A percentile compares a stretch with the other conserved stretches of the same genome.
Conservation (phyloP, 2,797 vertebrate species). For the Chaetophractus vellerosus region DNA sequence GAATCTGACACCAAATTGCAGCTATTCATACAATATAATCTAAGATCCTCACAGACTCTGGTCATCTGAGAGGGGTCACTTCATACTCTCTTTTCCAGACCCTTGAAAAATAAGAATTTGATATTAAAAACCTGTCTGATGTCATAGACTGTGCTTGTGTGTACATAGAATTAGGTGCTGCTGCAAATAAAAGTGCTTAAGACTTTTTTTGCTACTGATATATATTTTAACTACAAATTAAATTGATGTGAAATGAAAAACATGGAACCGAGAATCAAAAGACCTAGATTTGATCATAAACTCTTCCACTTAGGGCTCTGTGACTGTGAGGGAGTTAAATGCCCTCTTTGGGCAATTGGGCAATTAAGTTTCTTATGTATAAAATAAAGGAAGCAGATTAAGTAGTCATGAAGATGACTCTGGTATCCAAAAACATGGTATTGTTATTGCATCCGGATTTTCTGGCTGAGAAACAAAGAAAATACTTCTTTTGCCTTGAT, state of each 20-base stretch:
- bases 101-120: constrained; percentile 8
- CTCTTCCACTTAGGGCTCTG: neutral
- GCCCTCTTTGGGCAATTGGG: neutral
- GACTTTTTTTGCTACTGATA: neutral
- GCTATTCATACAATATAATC: neutral
- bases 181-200: neutral
- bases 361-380: neutral
- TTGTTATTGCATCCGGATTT: neutral
- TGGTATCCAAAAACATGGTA: neutral
- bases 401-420: neutral
- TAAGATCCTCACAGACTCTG: neutral
- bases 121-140: neutral
- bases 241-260: neutral
- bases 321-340: neutral
- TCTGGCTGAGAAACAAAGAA: neutral
- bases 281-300: neutral
- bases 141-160: neutral
- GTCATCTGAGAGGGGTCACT: neutral
- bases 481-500: neutral
- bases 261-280: neutral
- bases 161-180: neutral
- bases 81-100: neutral
- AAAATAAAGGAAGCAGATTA: neutral
- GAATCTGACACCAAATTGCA: neutral
- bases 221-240: neutral